Conservation (phyloP, 2,797 vertebrate species). For the Paramormyrops hopkinsi region DNA sequence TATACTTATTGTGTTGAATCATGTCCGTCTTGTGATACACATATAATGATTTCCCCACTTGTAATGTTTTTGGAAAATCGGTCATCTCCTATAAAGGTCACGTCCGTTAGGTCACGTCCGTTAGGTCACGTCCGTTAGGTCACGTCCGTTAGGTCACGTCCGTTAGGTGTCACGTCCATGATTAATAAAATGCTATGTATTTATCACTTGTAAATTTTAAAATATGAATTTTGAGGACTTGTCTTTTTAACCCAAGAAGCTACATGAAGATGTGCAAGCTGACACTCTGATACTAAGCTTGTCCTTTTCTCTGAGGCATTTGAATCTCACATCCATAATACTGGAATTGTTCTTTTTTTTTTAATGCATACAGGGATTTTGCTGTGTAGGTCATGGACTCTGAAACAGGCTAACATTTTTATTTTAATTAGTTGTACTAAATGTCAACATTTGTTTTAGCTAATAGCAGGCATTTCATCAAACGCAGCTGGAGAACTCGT, state of each 20-base stretch:
- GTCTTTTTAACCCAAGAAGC: not conserved
- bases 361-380: not conserved
- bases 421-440: not conserved
- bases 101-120: too few species aligned
- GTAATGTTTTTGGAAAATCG: not conserved
- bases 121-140: too few species aligned
- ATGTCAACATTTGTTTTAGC: not conserved
- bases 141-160: too few species aligned
- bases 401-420: not conserved
- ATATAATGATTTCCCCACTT: not conserved
- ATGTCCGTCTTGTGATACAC: not conserved
- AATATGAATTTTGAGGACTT: not conserved
- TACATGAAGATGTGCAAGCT: not conserved
- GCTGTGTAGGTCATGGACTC: not conserved
- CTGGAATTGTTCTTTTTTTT: not conserved
- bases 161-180: not conserved
- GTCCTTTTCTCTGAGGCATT: not conserved
- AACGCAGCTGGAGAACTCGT: not conserved
- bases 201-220: not conserved
- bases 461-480: not conserved
- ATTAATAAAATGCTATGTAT: not conserved
- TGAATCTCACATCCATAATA: not conserved
- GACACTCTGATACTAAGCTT: not conserved
- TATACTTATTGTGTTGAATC: not conserved
- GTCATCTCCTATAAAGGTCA: not conserved